These are phyloP conservation scores for Gasterosteus nipponicus DNA, from an alignment of 2,113 vertebrate species.

Conservation along the genomic window DNA sequence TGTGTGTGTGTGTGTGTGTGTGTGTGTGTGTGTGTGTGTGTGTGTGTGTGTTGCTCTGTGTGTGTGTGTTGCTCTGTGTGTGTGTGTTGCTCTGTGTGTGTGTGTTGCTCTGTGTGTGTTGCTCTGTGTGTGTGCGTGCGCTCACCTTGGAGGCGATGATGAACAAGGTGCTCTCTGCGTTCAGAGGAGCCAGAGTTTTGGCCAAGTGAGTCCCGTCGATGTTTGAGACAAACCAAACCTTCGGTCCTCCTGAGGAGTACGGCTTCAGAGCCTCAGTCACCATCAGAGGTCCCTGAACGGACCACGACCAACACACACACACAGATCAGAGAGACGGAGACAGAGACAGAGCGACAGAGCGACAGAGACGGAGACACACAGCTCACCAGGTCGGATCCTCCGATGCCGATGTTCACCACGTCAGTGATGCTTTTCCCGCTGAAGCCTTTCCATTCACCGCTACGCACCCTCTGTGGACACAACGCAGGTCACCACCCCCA, in stretches of 20 bases:
- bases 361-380: no score
- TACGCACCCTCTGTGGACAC: constrained; percentile 86
- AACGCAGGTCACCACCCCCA: background rate
- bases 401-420: constrained; percentile 95
- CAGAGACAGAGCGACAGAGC: no score
- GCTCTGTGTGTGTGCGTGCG: background rate
- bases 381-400: constrained; percentile 95
- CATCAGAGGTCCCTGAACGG: constrained; percentile 89
- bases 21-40: no score
- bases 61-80: no score
- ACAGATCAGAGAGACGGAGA: no score
- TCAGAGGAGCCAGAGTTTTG: constrained; percentile 90
- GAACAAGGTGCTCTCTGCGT: constrained; percentile 91
- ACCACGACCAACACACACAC: background rate
- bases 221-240: constrained; percentile 98
- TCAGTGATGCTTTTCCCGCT: constrained; percentile 92
- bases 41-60: no score
- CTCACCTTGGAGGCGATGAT: constrained; percentile 94
- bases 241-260: constrained; percentile 89
- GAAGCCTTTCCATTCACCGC: constrained; percentile 96
- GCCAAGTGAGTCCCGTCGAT: constrained; percentile 96
- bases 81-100: no score
- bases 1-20: no score
- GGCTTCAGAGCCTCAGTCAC: constrained; percentile 97
- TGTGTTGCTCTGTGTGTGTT: no score